These are phyloP conservation scores for Acanthochromis polyacanthus DNA, from an alignment of 2,113 vertebrate genomes.

Conservation along the genomic window DNA sequence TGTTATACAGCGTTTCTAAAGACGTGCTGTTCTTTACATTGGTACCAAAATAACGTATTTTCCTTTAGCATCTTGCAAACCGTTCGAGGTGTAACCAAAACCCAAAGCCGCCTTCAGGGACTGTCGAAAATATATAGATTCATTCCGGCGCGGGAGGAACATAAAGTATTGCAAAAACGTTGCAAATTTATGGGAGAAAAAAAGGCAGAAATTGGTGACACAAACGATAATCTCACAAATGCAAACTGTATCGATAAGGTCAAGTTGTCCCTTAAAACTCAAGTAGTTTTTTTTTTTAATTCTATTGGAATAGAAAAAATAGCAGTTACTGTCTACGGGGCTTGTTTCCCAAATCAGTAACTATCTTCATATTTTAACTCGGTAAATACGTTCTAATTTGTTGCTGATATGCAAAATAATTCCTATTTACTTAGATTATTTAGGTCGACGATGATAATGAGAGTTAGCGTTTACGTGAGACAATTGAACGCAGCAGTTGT, in stretches of 20 bases:
- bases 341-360: background rate
- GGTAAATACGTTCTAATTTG: background rate
- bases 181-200: background rate
- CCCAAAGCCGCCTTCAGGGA: constrained; percentile 49
- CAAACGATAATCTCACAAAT: background rate
- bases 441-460: accelerated
- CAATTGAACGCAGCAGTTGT: constrained; percentile 30
- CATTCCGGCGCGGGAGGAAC: accelerated
- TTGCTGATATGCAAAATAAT: background rate
- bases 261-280: background rate
- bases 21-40: constrained; percentile 27
- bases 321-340: background rate
- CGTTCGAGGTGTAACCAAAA: constrained; percentile 52
- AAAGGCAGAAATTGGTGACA: accelerated
- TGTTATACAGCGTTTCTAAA: constrained; percentile 7
- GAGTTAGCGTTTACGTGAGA: background rate
- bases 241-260: background rate
- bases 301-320: background rate
- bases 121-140: background rate
- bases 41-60: constrained; percentile 44
- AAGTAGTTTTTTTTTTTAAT: background rate
- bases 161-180: background rate
- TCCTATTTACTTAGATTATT: background rate
- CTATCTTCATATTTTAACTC: background rate
- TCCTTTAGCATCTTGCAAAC: constrained; percentile 63